These are phyloP conservation scores for Arizona elegans DNA, from an alignment of 2,113 vertebrate genomes.

Conservation along the genomic window DNA sequence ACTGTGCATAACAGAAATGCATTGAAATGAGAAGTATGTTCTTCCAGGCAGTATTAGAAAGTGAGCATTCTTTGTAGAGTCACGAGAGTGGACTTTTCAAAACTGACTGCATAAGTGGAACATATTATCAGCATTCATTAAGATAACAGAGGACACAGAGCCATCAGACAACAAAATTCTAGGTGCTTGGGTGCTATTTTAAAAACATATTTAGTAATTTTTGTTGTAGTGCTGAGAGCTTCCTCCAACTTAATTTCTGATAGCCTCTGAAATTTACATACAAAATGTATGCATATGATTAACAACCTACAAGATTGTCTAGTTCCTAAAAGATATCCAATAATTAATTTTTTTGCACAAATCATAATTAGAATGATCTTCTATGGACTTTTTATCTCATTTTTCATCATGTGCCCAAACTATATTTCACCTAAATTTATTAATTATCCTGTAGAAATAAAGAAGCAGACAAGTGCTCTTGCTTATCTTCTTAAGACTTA, in stretches of 20 bases:
- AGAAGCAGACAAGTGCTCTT: neutral
- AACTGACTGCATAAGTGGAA: neutral
- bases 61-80: neutral
- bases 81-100: constrained; percentile 1
- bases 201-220: constrained; percentile 15
- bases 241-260: neutral
- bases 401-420: neutral
- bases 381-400: neutral
- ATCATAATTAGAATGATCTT: neutral
- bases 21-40: neutral
- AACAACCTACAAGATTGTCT: neutral
- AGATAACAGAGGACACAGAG: constrained; percentile 15
- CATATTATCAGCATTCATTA: neutral
- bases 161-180: neutral
- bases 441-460: neutral
- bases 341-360: neutral
- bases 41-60: neutral
- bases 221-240: constrained; percentile 14
- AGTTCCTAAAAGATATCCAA: neutral
- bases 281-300: neutral
- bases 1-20: neutral
- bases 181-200: constrained; percentile 4
- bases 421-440: neutral
- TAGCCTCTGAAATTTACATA: neutral
- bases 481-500: neutral